Percentiles rank a stretch among this genome's conserved stretches.
phyloP scores from a whole-genome alignment of 2,113 vertebrate genomes.

The Diadophis punctatus region DNA sequence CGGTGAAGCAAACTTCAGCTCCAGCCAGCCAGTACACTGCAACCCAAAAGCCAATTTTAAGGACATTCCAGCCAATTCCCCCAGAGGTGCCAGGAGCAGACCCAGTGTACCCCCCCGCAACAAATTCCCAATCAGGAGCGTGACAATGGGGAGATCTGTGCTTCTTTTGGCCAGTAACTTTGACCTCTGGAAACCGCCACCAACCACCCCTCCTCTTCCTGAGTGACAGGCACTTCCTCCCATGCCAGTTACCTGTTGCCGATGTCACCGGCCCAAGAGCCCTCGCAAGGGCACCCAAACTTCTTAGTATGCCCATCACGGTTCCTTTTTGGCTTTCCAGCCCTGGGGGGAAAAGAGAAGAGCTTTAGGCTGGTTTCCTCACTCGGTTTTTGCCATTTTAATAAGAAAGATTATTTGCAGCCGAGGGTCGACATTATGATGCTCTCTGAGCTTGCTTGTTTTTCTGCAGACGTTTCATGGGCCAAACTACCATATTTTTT shows the following conservation, averaged over 20 bases:
- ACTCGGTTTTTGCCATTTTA: neutral
- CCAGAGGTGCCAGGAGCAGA: neutral
- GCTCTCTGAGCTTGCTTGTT: too few species aligned
- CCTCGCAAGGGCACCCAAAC: constrained; percentile 88
- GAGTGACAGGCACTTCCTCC: neutral
- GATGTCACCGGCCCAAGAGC: constrained; percentile 83
- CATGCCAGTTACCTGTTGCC: constrained; percentile 74
- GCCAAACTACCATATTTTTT: too few species aligned
- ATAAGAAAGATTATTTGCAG: neutral
- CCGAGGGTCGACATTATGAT: neutral
- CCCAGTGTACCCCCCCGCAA: too few species aligned
- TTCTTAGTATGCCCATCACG: constrained; percentile 92
- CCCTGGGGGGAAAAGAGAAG: constrained; percentile 63
- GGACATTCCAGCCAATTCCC: too few species aligned
- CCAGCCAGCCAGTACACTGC: constrained; percentile 94
- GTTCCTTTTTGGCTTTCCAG: constrained; percentile 85
- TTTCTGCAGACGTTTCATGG: too few species aligned
- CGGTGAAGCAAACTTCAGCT: constrained; percentile 79
- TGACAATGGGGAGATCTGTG: neutral
- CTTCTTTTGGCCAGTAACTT: neutral
- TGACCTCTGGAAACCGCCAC: neutral
- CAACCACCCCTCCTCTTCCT: neutral
- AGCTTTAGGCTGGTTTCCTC: neutral
- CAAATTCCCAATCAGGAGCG: neutral
- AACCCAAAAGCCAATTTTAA: constrained; percentile 4